Evolutionary conservation across 2,113 vertebrate species (phyloP), one percentile per base, ranked within the genome.

Genomic region (Archilochus colubris): DNA sequence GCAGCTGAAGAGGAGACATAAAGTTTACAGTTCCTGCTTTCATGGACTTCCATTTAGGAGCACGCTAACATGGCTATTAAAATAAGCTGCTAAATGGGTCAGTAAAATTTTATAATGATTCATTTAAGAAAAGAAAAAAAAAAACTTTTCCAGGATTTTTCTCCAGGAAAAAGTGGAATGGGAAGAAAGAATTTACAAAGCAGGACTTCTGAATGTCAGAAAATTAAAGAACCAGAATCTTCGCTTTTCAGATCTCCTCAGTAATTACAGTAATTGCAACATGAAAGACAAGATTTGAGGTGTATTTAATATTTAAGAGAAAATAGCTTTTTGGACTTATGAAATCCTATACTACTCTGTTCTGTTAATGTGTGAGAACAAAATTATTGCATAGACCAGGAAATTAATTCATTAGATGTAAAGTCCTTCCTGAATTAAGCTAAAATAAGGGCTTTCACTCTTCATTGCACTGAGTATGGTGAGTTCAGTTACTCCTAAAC

Each of bases 361-460:
- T 85, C 50, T 91, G 54, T 33, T 95, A 91, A 93, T 57, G 54
- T 64, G 38, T 59, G 63, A 95, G 61, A 90, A 67, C 46, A 67
- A 89, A 87, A 77, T 50, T 95, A 90, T 83, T 85, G n/a, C 59
- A 70, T 27, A 69, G 38, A 31, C 30, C 28, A 5, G 31, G 50
- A 89, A 78, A 92, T 30, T 2, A 31, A 66, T 83, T 91, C 16
- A 31, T 91, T 88, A 38, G 13, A 57, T 63, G 59, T 75, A 50
- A 87, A 76, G 43, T 51, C 73, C 73, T 74, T 51, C 33, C 23
- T 76, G 31, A 92, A 89, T 77, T 17, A 88, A 58, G 61, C 64
- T 57, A 82, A 91, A 93, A 88, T 80, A 88, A 89, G 12, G 28
- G 33, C 8, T 70, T 95, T 93, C 30, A 70, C 50, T 91, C 85